phyloP scores from a whole-genome alignment of 1,140 invertebrate species.

The Platyscapa corneri region DNA sequence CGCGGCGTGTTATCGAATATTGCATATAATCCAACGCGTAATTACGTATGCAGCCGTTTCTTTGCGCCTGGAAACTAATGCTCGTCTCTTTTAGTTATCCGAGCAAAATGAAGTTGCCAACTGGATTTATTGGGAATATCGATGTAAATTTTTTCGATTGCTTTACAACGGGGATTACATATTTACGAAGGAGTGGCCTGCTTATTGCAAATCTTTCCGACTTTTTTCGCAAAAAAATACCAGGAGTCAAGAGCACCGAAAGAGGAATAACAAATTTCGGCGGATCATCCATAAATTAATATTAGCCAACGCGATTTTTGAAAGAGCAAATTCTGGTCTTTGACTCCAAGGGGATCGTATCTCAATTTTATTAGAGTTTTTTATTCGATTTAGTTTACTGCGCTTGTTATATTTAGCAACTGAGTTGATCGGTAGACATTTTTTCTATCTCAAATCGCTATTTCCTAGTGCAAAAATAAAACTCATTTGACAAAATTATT shows the following conservation, averaged over 20 bases:
- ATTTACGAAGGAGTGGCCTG: neutral
- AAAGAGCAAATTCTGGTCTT: neutral
- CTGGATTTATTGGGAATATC: neutral
- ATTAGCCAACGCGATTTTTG: neutral
- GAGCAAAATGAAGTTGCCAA: neutral
- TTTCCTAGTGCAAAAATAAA: no score
- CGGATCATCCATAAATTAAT: neutral
- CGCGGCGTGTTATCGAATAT: neutral
- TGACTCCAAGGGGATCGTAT: neutral
- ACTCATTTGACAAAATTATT: no score
- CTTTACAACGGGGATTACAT: neutral
- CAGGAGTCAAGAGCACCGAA: neutral
- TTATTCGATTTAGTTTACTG: no score
- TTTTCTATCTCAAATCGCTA: no score
- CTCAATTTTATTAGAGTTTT: neutral
- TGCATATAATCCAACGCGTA: neutral
- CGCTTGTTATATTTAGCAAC: no score
- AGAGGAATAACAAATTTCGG: constrained; percentile 18
- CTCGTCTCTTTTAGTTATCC: neutral
- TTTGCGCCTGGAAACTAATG: neutral
- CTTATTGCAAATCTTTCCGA: constrained; percentile 18
- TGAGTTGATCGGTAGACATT: no score
- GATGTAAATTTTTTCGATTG: neutral
- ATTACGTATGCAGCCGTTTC: neutral
- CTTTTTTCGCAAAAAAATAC: constrained; percentile 34